Conservation (phyloP, 2,797 vertebrate species). For the Lacerta agilis region DNA sequence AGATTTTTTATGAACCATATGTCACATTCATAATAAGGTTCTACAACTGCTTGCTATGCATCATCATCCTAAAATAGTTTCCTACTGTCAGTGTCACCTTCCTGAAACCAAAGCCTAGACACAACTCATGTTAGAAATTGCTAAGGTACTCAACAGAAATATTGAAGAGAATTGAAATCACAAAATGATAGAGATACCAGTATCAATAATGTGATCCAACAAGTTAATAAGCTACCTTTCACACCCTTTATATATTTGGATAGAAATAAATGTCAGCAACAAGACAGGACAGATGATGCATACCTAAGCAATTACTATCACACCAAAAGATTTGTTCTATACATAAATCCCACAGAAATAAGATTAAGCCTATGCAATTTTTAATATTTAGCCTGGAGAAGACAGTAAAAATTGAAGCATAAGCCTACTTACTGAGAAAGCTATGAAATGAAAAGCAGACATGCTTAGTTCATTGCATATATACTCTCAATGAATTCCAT, state of each 20-base stretch:
- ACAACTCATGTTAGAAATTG: background rate
- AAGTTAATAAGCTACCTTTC: background rate
- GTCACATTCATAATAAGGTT: background rate
- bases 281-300: background rate
- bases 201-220: background rate
- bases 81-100: fast-evolving
- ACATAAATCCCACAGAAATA: background rate
- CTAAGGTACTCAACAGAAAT: background rate
- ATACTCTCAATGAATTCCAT: background rate
- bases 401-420: background rate
- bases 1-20: background rate
- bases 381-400: background rate
- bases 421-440: background rate
- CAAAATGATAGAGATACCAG: background rate
- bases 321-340: background rate
- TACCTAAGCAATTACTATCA: background rate
- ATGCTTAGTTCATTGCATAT: background rate
- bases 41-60: background rate
- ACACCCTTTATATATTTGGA: background rate
- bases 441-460: background rate
- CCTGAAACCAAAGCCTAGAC: background rate
- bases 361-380: background rate
- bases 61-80: constrained; percentile 7
- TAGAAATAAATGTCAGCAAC: background rate
- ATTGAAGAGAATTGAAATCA: background rate